These are phyloP conservation scores for Falco punctatus DNA, from an alignment of 2,113 vertebrate species.

Conservation along the genomic window DNA sequence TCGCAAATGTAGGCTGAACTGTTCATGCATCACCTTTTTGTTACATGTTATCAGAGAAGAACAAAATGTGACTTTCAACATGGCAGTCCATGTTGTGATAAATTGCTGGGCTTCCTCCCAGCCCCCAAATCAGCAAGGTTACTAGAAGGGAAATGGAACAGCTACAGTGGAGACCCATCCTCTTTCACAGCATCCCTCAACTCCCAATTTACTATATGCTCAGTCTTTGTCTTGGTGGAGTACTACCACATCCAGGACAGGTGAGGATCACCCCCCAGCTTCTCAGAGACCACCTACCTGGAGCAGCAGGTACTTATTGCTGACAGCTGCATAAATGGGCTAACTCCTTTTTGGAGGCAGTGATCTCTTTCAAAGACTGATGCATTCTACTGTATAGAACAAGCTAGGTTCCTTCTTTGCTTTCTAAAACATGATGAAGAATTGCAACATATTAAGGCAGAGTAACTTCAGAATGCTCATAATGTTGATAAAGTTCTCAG, in stretches of 20 bases:
- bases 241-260: background rate
- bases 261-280: background rate
- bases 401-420: background rate
- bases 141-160: background rate
- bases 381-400: background rate
- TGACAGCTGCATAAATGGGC: background rate
- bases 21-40: background rate
- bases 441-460: background rate
- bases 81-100: background rate
- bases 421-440: background rate
- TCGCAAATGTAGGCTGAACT: accelerated
- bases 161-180: background rate
- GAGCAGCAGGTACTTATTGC: background rate
- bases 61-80: background rate
- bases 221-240: background rate
- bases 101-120: background rate
- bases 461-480: background rate
- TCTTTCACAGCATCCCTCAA: background rate
- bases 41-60: background rate
- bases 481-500: background rate
- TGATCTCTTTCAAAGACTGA: background rate
- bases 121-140: background rate
- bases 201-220: background rate
- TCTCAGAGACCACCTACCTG: background rate
- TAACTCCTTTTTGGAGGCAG: background rate